phyloP scores from a whole-genome alignment of 1,140 invertebrate genomes.

The Brachionus angularis region DNA sequence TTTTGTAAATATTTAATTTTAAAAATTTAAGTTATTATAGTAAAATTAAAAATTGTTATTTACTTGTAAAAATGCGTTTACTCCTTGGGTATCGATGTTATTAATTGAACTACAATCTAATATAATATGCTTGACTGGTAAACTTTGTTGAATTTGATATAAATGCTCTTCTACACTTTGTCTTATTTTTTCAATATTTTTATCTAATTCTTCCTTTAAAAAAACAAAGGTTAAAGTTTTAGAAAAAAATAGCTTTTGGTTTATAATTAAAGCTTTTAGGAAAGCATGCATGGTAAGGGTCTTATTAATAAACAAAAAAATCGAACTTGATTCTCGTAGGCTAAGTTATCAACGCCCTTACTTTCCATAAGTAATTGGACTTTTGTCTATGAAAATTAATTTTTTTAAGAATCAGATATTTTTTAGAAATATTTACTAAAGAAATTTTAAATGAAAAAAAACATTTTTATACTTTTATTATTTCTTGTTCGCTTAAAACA shows the following conservation, averaged over 20 bases:
- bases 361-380: background rate
- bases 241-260: too few species aligned
- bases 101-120: conserved; percentile 51
- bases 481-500: background rate
- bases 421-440: background rate
- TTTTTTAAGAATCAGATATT: background rate
- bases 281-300: background rate
- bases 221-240: background rate
- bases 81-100: conserved; percentile 51
- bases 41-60: background rate
- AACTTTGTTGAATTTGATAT: background rate
- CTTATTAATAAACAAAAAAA: background rate
- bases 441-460: background rate
- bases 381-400: too few species aligned
- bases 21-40: background rate
- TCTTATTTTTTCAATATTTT: conserved; percentile 34
- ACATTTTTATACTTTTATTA: background rate
- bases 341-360: background rate
- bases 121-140: conserved; percentile 46
- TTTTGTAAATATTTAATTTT: conserved; percentile 30
- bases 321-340: background rate
- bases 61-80: conserved; percentile 48
- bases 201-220: background rate
- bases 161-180: conserved; percentile 46
- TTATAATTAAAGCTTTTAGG: too few species aligned